A percentile compares a stretch with the other conserved stretches of the same genome.
Evolutionary conservation across 2,113 vertebrate species (phyloP).

Genomic region (Apaloderma vittatum): DNA sequence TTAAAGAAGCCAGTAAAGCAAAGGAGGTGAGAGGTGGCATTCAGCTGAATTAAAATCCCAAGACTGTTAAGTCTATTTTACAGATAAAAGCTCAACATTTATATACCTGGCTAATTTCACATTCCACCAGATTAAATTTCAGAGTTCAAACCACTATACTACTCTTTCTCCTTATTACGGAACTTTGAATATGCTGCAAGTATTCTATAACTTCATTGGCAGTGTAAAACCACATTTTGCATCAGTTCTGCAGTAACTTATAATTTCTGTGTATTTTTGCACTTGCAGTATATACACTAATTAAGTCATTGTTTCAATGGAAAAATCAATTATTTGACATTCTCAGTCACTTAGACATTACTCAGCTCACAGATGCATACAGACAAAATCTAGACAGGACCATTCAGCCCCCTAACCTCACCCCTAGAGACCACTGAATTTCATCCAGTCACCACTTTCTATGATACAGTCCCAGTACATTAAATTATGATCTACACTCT

Average conservation of each 20-base stretch:
- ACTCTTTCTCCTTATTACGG: not conserved
- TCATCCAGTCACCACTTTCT: not conserved
- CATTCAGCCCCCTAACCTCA: not conserved
- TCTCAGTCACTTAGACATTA: not conserved
- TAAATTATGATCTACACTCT: not conserved
- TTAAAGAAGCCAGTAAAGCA: not conserved
- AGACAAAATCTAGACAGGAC: not conserved
- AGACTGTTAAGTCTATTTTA: not conserved
- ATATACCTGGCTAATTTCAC: not conserved
- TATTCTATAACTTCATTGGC: not conserved
- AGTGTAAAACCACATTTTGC: not conserved
- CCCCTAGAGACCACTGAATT: not conserved
- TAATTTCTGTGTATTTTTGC: not conserved
- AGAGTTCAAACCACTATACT: not conserved
- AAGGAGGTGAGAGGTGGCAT: not conserved
- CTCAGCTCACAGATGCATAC: not conserved
- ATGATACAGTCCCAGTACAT: not conserved
- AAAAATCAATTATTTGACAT: slow-evolving; percentile 65
- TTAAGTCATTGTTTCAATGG: slow-evolving; percentile 29
- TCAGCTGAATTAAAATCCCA: not conserved
- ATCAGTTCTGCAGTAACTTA: not conserved
- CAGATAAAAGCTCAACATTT: not conserved
- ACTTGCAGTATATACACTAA: not conserved
- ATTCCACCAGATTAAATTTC: not conserved
- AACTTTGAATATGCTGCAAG: not conserved